These are phyloP conservation scores for Ptilonorhynchus violaceus DNA, from an alignment of 2,113 vertebrate genomes.

Conservation along the genomic window DNA sequence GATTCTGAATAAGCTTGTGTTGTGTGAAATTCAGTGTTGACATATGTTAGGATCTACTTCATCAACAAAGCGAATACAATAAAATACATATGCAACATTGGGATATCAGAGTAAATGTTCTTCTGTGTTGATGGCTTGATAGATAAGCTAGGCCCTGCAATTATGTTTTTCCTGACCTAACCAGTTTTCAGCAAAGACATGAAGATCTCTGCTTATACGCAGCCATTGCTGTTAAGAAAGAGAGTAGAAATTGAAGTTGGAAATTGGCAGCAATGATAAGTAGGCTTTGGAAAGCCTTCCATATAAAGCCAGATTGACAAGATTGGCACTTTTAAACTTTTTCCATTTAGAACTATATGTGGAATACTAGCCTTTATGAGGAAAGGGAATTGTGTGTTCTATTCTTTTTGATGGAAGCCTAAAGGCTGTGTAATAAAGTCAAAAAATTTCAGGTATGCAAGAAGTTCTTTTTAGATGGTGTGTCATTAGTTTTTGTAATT, in stretches of 20 bases:
- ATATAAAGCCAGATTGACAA: conserved; percentile 8
- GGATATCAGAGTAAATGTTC: neutral
- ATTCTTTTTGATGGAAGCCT: neutral
- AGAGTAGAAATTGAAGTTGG: neutral
- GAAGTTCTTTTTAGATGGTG: neutral
- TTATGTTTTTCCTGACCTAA: neutral
- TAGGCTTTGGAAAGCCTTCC: neutral
- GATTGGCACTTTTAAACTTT: neutral
- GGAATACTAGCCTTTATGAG: neutral
- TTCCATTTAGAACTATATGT: neutral
- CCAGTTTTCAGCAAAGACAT: neutral
- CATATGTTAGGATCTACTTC: neutral
- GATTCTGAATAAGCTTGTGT: neutral
- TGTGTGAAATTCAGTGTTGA: neutral
- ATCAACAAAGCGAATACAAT: neutral
- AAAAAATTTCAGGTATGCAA: neutral
- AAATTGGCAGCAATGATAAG: neutral
- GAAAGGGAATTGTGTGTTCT: neutral
- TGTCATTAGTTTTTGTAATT: neutral
- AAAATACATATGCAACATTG: neutral
- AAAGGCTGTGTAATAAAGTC: neutral
- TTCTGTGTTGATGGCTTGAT: neutral
- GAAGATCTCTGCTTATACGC: neutral
- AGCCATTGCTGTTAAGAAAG: neutral
- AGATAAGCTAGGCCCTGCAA: neutral